These are phyloP conservation scores for Caenorhabditis sulstoni DNA, from an alignment of 2,888 invertebrate genomes.

Conservation along the genomic window DNA sequence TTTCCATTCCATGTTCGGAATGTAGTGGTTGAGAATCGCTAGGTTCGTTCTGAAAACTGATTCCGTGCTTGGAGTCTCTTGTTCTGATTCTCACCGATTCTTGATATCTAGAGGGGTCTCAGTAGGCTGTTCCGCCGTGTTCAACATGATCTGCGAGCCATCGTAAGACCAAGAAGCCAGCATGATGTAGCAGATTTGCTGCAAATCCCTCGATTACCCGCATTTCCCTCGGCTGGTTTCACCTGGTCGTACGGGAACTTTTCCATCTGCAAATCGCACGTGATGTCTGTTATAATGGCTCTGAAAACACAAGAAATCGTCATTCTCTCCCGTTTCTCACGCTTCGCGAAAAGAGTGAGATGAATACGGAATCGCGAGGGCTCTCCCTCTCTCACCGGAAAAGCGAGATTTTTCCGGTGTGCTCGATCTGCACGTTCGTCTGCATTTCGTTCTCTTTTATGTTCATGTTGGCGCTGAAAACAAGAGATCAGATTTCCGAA, in stretches of 20 bases:
- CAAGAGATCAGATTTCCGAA: background rate
- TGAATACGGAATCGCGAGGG: background rate
- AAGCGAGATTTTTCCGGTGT: conserved; percentile 76
- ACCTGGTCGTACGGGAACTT: conserved; percentile 76
- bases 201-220: conserved; percentile 17
- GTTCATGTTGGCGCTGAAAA: conserved; percentile 79
- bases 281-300: conserved; percentile 79
- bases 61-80: too few relatives aligned
- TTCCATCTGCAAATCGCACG: conserved; percentile 77
- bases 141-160: conserved; percentile 77
- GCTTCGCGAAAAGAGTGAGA: background rate
- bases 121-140: conserved; percentile 69
- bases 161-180: conserved; percentile 79
- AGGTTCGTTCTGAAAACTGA: conserved; percentile 68
- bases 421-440: conserved; percentile 77
- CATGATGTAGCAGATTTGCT: conserved; percentile 80
- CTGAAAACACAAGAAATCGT: conserved; percentile 34
- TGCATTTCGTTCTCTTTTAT: conserved; percentile 79
- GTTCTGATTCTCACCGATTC: conserved; percentile 48
- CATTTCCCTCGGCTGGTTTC: background rate
- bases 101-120: conserved; percentile 63
- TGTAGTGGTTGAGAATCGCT: conserved; percentile 76
- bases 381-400: conserved; percentile 66
- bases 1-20: conserved; percentile 80
- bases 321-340: background rate